phyloP scores from a whole-genome alignment of 2,888 invertebrate genomes.

The Automeris io region DNA sequence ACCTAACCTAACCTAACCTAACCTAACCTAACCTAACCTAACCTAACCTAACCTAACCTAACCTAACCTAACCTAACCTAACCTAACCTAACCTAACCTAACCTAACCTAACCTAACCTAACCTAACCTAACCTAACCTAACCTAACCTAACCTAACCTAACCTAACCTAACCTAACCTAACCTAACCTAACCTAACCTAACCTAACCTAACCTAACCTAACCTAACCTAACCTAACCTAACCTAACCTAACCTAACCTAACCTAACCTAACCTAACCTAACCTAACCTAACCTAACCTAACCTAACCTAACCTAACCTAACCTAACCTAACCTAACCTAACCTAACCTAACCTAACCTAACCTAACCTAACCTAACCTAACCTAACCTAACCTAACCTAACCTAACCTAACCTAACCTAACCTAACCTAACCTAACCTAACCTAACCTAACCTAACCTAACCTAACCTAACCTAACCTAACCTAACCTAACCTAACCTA shows the following conservation, averaged over 20 bases:
- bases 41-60: not conserved
- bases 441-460: not conserved
- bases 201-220: not conserved
- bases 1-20: slow-evolving; percentile 1
- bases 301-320: not conserved
- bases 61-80: not conserved
- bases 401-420: not conserved
- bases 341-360: not conserved
- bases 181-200: not conserved
- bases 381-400: not conserved
- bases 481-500: not conserved
- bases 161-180: not conserved
- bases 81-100: not conserved
- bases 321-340: not conserved
- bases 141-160: not conserved
- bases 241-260: not conserved
- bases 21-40: slow-evolving; percentile 5
- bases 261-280: not conserved
- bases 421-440: not conserved
- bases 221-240: not conserved
- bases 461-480: not conserved
- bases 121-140: not conserved
- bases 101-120: not conserved
- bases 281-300: not conserved
- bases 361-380: not conserved